These are phyloP conservation scores for Euborellia annulipes DNA, from an alignment of 1,140 invertebrate species.

Conservation along the genomic window DNA sequence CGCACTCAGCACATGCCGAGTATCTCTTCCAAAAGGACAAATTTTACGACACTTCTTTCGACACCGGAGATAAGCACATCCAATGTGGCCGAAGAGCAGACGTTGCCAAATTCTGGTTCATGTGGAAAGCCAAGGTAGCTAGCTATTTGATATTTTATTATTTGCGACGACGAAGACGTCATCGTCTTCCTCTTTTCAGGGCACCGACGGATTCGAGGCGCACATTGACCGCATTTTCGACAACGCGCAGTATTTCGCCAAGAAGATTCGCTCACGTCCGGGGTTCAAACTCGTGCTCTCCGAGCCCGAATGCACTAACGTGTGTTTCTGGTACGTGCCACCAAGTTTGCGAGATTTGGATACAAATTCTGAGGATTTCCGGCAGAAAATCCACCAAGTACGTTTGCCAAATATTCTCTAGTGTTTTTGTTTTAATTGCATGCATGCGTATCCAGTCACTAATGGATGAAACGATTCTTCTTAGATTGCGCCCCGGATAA, in stretches of 20 bases:
- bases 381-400: no score
- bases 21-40: constrained; percentile 95
- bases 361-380: no score
- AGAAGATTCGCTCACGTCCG: constrained; percentile 44
- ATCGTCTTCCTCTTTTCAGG: constrained; percentile 26
- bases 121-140: constrained; percentile 84
- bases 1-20: constrained; percentile 54
- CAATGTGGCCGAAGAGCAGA: constrained; percentile 87
- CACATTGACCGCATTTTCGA: constrained; percentile 68
- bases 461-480: constrained; percentile 1
- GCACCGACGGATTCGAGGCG: constrained; percentile 57
- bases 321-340: constrained; percentile 93
- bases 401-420: no score
- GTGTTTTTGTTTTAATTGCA: no score
- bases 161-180: neutral
- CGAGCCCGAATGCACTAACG: constrained; percentile 79
- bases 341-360: constrained; percentile 45
- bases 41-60: constrained; percentile 82
- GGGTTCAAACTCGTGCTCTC: constrained; percentile 60
- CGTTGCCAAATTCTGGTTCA: constrained; percentile 91
- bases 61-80: constrained; percentile 88
- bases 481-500: constrained; percentile 75
- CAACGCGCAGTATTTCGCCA: constrained; percentile 50
- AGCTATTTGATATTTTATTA: neutral
- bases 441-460: neutral